Base-by-base conservation (phyloP, 2,888 invertebrate species). In the Scaeva pyrastri region DNA sequence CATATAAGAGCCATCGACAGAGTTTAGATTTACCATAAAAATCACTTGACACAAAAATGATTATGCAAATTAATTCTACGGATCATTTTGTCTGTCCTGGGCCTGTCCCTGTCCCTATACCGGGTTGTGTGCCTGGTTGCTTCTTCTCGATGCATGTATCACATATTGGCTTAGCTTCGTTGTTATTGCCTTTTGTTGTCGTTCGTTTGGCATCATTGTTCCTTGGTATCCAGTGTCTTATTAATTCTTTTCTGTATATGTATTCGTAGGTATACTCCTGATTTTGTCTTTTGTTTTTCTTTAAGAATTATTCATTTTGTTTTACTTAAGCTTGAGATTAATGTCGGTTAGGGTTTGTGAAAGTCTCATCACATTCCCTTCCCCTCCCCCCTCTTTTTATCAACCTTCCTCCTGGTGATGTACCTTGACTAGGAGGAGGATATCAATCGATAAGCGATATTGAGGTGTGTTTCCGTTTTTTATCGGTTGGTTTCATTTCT, bases 21-120 rank as follows among this genome's bases (percentile, higher is more conserved):
- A 58, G 72, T 64, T 72, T 39, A 66, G 62, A 71, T 58, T 72
- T 58, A 68, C 72, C 71, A 76, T 58, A 64, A 62, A 68, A 71
- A 79, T 78, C 85, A 73, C 76, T 85, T 85, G 85, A 85, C 85
- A 85, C 76, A 72, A 72, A 85, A 85, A 81, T 77, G 60, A 81
- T 77, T 81, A 85, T 81, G 85, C 81, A 85, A 85, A 85, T 77
- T 73, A 73, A 85, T 85, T 72, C 75, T 14, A 21, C 26, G 68
- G 60, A 80, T 85, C 70, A 62, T 58, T 68, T 68, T 36, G 72
- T 66, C 23, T 48, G 66, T 8, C 26, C 16, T 52, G 43, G 45
- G 16, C 16, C 12, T 52, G 50, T 55, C 12, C 23, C 31, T 5
- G 52, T 52, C 2, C 19, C n/a, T 43, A 6, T 5, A 31, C 31